Evolutionary conservation across 1,140 invertebrate species (phyloP), one percentile per base, ranked within the genome.

Genomic region (Drosophila sturtevanti): DNA sequence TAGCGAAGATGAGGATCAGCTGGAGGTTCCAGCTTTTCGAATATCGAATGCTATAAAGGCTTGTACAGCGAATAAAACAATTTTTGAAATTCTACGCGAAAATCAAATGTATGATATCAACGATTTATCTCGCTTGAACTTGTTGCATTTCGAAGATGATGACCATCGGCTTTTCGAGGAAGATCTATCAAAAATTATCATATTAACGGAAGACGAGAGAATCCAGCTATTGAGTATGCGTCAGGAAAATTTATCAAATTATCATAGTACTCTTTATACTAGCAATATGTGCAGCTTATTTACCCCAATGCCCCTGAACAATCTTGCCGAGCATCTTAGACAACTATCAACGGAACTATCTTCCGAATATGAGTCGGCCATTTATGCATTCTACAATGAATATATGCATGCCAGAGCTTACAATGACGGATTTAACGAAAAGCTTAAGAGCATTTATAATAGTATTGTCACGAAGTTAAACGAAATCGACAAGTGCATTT

Each of bases 1-100:
- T 0, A 31, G 7, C 0, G 37, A 37, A 10, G 44, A 37, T 37
- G 24, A 16, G 10, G 12, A 27, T 41, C 9, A 27, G 35, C 4
- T 31, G 3, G 3, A 4, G 6, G 4, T 24, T 18, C 55, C 73
- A 14, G 75, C 80, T 2, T 34, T 91, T 34, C 73, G 62, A 5
- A 79, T 92, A 61, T 91, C 91, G 2, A 73, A 80, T 22, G 89
- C 94, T 10, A 86, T 95, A 18, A 74, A 93, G 1, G 85, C 92
- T 10, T 98, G 97, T 90, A 94, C 96, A 79, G 87, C 86, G 9
- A 97, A 98, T 91, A 81, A 94, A 67, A 95, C 95, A 3, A 92
- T 97, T 6, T 98, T 97, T 90, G 92, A 94, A 38, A 92, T 94
- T 4, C 90, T 97, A 24, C 92, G 94, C 44, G 67, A 95, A 2